phyloP scores from a whole-genome alignment of 2,113 vertebrate species.

The Ceratotherium simum region DNA sequence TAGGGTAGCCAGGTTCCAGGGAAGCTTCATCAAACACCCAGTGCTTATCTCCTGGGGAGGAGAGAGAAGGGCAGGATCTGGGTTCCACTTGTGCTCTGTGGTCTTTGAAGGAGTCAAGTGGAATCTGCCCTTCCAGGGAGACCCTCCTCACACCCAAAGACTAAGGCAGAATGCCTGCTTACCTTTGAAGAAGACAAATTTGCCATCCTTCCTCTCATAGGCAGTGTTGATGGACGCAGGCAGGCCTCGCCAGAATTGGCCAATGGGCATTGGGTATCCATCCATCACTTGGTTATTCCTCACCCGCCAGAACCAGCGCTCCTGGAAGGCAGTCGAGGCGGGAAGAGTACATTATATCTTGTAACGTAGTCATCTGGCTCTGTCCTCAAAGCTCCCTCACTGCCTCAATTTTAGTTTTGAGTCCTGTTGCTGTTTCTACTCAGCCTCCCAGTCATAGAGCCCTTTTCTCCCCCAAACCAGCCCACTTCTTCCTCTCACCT shows the following conservation, averaged over 20 bases:
- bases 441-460: background rate
- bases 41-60: slow-evolving; percentile 90
- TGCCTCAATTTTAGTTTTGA: background rate
- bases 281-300: slow-evolving; percentile 92
- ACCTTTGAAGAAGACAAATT: slow-evolving; percentile 97
- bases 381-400: background rate
- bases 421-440: background rate
- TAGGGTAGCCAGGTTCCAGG: slow-evolving; percentile 93
- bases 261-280: slow-evolving; percentile 92
- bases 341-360: background rate
- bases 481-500: slow-evolving; percentile 85
- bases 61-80: background rate
- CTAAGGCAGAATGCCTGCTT: background rate
- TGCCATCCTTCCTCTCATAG: slow-evolving; percentile 93
- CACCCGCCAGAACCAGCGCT: slow-evolving; percentile 94
- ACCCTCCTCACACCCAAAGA: background rate
- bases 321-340: slow-evolving; percentile 67
- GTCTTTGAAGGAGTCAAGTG: background rate
- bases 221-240: slow-evolving; percentile 92
- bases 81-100: background rate
- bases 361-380: background rate
- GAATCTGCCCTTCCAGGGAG: background rate
- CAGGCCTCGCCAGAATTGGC: slow-evolving; percentile 95
- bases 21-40: slow-evolving; percentile 94
- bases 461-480: background rate